A percentile compares a stretch with the other conserved stretches of the same genome.
Evolutionary conservation across 2,797 vertebrate species (phyloP).

Genomic region (Squalus acanthias): DNA sequence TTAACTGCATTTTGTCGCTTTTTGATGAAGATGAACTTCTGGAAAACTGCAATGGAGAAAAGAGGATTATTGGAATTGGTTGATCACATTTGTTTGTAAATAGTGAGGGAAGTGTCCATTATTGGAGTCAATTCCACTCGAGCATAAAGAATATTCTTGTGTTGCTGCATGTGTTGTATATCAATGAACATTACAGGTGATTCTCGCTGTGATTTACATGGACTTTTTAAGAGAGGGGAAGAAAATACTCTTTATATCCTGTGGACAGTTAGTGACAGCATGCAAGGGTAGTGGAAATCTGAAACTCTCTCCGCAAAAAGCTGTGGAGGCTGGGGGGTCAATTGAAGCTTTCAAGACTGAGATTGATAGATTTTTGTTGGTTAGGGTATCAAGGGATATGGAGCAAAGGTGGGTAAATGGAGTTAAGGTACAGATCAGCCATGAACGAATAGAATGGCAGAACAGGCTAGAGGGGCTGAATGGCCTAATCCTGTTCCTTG

Average conservation of each 20-base stretch:
- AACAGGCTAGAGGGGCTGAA: neutral
- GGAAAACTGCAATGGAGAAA: slow-evolving; percentile 49
- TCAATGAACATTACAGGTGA: neutral
- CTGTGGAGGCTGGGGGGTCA: neutral
- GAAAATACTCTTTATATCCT: neutral
- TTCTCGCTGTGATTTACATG: neutral
- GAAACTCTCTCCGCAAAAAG: neutral
- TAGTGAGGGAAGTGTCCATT: neutral
- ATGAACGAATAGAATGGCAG: no score
- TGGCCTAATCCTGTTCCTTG: neutral
- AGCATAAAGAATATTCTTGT: neutral
- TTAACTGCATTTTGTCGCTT: slow-evolving; percentile 50
- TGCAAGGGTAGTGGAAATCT: neutral
- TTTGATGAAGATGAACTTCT: slow-evolving; percentile 50
- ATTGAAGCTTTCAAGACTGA: neutral
- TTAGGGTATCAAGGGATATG: neutral
- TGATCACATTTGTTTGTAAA: neutral
- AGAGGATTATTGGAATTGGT: neutral
- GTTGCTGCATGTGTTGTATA: neutral
- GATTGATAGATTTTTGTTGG: neutral
- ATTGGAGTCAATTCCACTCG: neutral
- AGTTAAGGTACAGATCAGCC: neutral
- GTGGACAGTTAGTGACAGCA: neutral
- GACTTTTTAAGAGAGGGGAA: neutral
- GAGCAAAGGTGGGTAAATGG: neutral